Percentiles rank a stretch among this genome's conserved stretches.
Conservation (phyloP, 1,140 invertebrate genomes). For the Drosophila sp. region DNA sequence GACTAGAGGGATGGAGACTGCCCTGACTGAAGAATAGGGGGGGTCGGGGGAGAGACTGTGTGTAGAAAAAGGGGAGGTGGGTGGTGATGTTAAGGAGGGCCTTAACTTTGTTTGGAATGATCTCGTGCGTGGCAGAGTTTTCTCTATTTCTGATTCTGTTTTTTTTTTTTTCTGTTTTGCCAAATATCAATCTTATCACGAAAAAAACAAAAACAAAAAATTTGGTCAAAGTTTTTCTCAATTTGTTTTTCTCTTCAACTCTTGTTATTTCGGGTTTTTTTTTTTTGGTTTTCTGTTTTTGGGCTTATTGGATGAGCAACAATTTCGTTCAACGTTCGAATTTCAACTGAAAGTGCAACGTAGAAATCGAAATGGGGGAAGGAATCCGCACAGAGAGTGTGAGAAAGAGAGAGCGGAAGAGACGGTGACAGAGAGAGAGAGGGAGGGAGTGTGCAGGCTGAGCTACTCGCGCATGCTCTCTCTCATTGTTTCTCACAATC, state of each 20-base stretch:
- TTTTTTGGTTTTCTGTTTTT: conserved; percentile 23
- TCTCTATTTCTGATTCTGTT: conserved; percentile 19
- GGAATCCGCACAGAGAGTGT: conserved; percentile 33
- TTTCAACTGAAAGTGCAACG: conserved; percentile 75
- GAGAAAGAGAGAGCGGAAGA: conserved; percentile 18
- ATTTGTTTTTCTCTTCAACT: not conserved
- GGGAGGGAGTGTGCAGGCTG: not conserved
- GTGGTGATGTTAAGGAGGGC: conserved; percentile 9
- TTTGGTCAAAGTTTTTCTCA: not conserved
- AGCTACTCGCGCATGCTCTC: conserved; percentile 53
- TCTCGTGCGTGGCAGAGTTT: conserved; percentile 42
- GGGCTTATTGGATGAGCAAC: conserved; percentile 41
- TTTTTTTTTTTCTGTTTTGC: conserved; percentile 14
- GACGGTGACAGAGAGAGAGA: not conserved
- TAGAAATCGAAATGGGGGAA: conserved; percentile 66
- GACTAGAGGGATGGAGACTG: not conserved
- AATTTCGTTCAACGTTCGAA: conserved; percentile 79
- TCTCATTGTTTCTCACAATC: conserved; percentile 1
- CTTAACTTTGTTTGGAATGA: conserved; percentile 48
- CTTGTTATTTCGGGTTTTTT: conserved; percentile 8
- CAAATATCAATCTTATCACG: conserved; percentile 38
- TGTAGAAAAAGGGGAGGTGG: not conserved
- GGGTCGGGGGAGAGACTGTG: not conserved
- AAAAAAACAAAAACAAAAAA: conserved; percentile 37
- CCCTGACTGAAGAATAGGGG: not conserved